These are phyloP conservation scores for Vultur gryphus DNA, from an alignment of 2,797 vertebrate species.

Conservation along the genomic window DNA sequence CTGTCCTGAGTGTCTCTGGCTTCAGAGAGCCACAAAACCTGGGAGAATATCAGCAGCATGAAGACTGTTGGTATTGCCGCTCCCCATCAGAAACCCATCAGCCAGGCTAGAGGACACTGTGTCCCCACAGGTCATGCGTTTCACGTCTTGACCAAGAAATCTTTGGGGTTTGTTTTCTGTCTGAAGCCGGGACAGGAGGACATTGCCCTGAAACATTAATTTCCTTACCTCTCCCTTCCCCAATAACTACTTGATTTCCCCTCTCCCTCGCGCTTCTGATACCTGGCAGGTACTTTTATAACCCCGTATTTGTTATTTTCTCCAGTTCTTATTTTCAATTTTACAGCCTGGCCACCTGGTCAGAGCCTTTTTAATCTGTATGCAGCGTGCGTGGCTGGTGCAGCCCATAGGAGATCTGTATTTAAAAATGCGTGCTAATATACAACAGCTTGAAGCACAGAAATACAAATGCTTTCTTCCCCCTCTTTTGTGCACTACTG, in stretches of 20 bases:
- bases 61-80: background rate
- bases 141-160: background rate
- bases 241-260: background rate
- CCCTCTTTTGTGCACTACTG: background rate
- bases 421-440: background rate
- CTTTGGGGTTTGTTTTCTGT: background rate
- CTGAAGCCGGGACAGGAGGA: background rate
- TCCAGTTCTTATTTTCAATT: background rate
- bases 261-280: background rate
- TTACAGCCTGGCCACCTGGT: background rate
- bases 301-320: background rate
- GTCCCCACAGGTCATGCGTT: background rate
- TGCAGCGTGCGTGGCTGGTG: background rate
- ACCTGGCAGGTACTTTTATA: background rate
- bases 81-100: background rate
- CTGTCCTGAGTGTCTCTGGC: background rate
- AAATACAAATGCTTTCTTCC: background rate
- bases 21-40: background rate
- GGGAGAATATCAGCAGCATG: background rate
- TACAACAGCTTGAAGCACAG: background rate
- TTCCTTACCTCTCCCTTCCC: background rate
- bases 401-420: background rate
- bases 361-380: background rate
- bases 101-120: background rate
- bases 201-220: background rate